Base-by-base conservation (phyloP, 1,140 invertebrate species). In the Anoplolepis gracilipes region DNA sequence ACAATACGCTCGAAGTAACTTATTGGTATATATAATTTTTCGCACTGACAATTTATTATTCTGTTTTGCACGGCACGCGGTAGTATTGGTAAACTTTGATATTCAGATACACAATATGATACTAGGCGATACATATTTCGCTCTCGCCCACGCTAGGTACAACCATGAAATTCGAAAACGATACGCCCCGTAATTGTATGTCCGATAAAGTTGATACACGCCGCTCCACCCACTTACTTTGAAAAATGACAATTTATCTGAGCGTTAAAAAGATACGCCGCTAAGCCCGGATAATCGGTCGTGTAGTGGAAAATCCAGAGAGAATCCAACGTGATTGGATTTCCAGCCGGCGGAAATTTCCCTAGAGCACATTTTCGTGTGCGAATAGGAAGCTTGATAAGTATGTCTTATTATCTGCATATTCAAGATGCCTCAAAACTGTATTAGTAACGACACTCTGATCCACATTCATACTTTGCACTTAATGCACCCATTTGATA, bases 231-330 rank as follows among this genome's bases (percentile, higher is more conserved):
- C 65, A 42, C 16, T 57, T 57, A 39, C 49, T 36, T 57, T 57
- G n/a, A 73, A 6, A 11, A 55, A 46, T 28, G 11, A 22, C 11
- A 36, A 42, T 70, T 76, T 70, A 84, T 84, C 62, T 33, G 55
- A 86, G 25, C 70, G 28, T 86, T 86, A 39, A 62, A 30, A 59
- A 57, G 59, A 70, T 28, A 79, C 13, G 8, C n/a, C 13, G n/a
- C n/a, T 57, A 61, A 61, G 22, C 25, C 30, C 39, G 16, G 19
- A 69, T 55, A 46, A 61, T 65, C 25, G 25, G 30, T 1, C 28
- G 33, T 11, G 39, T 16, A n/a, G 30, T 2, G 55, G 25, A 78
- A 87, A 70, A 64, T 78, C 49, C n/a, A n/a, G n/a, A 78, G 19
- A 0, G 33, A 72, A 55, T 39, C 10, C 25, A 28, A 72, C 46